Conservation (phyloP, 1,140 invertebrate genomes). For the Episyrphus balteatus region DNA sequence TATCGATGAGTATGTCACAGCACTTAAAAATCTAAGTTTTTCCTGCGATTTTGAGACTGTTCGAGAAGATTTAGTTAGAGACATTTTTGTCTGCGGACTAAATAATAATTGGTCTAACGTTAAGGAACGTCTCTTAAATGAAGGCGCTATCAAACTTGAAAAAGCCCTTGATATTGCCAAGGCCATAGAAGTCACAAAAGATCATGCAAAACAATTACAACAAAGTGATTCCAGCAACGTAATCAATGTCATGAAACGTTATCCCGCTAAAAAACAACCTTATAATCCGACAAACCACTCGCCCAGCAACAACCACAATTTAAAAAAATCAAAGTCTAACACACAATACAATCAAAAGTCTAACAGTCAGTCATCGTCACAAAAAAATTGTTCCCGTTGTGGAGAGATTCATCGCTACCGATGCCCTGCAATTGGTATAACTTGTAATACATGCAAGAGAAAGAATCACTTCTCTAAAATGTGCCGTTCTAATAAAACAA, state of each 20-base stretch:
- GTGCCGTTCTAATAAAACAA: too few relatives aligned
- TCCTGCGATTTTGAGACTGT: slow-evolving; percentile 5
- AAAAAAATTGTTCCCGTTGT: slow-evolving; percentile 7
- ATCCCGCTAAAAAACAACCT: background rate
- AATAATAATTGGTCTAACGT: too few relatives aligned
- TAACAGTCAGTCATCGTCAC: slow-evolving; percentile 1
- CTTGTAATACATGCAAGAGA: too few relatives aligned
- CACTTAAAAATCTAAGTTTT: background rate
- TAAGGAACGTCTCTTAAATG: slow-evolving; percentile 14
- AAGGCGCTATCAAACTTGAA: slow-evolving; percentile 14
- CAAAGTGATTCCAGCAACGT: background rate
- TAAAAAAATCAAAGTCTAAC: background rate
- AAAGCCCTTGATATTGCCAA: slow-evolving; percentile 13
- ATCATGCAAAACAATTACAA: background rate
- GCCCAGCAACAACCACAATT: background rate
- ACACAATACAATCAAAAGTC: background rate
- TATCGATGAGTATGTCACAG: background rate
- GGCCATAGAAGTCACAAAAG: slow-evolving; percentile 9
- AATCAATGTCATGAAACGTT: background rate
- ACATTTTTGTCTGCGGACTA: slow-evolving; percentile 8
- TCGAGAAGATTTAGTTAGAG: slow-evolving; percentile 6
- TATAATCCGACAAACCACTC: background rate
- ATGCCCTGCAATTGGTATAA: slow-evolving; percentile 13
- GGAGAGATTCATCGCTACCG: slow-evolving; percentile 5
- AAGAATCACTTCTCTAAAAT: too few relatives aligned